Conservation (phyloP, 2,113 vertebrate species). For the Trogon melanurus region DNA sequence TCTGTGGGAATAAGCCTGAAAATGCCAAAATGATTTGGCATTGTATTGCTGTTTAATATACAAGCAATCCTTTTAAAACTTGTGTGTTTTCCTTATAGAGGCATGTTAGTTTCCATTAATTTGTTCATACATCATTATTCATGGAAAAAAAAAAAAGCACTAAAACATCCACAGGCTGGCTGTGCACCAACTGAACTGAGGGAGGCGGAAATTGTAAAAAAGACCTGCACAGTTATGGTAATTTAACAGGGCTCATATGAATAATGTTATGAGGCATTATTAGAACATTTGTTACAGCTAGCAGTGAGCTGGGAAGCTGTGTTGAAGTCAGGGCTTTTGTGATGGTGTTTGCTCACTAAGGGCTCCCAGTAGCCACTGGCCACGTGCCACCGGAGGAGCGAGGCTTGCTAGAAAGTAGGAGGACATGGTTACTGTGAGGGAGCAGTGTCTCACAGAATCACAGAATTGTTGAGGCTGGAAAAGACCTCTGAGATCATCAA, state of each 20-base stretch:
- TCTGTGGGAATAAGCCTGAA: neutral
- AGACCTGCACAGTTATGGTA: neutral
- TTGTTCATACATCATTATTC: neutral
- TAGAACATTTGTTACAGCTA: neutral
- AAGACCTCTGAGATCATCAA: too few relatives aligned
- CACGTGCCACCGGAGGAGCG: fast-evolving
- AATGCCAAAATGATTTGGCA: neutral
- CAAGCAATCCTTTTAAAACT: neutral
- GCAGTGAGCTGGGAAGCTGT: neutral
- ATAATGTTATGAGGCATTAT: neutral
- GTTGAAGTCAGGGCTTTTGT: neutral
- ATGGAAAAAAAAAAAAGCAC: neutral
- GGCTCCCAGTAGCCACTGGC: neutral
- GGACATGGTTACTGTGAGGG: neutral
- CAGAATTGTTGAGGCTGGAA: too few relatives aligned
- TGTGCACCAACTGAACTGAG: neutral
- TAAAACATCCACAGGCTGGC: neutral
- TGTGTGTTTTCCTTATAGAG: neutral
- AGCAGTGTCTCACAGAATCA: too few relatives aligned
- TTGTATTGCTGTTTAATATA: neutral
- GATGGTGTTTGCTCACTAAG: neutral
- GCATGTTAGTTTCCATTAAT: neutral
- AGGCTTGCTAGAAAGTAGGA: neutral
- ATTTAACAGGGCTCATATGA: neutral
- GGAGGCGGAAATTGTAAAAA: neutral